Conservation (phyloP, 1,140 invertebrate genomes). For the Solen grandis region DNA sequence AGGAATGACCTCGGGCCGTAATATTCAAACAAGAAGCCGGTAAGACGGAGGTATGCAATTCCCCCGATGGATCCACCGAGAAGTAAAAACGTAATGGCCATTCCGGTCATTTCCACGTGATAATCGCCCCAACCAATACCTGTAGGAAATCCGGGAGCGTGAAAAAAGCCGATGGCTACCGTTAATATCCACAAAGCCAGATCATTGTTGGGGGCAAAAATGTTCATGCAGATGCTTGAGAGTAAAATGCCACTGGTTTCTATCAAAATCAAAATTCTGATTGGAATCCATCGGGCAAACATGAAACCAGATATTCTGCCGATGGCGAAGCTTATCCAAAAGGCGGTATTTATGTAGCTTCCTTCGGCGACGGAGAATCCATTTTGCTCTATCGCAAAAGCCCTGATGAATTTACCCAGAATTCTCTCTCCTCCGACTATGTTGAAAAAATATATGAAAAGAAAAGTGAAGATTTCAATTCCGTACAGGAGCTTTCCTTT, state of each 20-base stretch:
- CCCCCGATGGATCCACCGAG: conserved; percentile 64
- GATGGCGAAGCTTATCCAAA: conserved; percentile 67
- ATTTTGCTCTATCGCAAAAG: conserved; percentile 63
- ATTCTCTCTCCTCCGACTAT: conserved; percentile 65
- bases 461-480: conserved; percentile 56
- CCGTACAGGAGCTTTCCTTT: conserved; percentile 58
- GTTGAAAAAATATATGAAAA: conserved; percentile 65
- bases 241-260: conserved; percentile 58
- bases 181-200: conserved; percentile 59
- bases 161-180: conserved; percentile 58
- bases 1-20: conserved; percentile 59
- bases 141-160: conserved; percentile 62
- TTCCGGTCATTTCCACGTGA: conserved; percentile 62
- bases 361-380: conserved; percentile 58
- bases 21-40: conserved; percentile 65
- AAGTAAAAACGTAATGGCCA: conserved; percentile 63
- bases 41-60: conserved; percentile 58
- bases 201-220: conserved; percentile 54
- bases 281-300: conserved; percentile 60
- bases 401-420: conserved; percentile 67
- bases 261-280: conserved; percentile 61
- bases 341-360: conserved; percentile 63
- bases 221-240: conserved; percentile 53
- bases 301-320: conserved; percentile 64
- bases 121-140: conserved; percentile 64